phyloP scores from a whole-genome alignment of 2,113 vertebrate species.

The Cochlearius cochlearius region DNA sequence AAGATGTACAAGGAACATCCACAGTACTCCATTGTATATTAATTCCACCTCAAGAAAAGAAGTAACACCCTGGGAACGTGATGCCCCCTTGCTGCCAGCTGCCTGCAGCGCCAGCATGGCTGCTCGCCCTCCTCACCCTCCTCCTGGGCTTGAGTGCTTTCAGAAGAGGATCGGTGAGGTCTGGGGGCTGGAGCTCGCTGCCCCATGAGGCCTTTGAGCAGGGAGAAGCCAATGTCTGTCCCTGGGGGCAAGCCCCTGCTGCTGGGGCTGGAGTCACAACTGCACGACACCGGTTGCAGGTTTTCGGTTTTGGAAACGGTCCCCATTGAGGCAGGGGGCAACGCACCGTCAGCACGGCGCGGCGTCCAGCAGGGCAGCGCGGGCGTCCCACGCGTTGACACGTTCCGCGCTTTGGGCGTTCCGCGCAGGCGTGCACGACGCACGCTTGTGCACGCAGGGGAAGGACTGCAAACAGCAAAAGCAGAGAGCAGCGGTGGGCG shows the following conservation, averaged over 20 bases:
- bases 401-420: accelerated
- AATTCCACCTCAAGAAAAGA: neutral
- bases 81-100: neutral
- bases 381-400: accelerated
- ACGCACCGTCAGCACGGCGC: accelerated
- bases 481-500: neutral
- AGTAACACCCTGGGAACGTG: neutral
- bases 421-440: neutral
- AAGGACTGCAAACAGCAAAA: neutral
- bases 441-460: accelerated
- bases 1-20: neutral
- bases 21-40: neutral
- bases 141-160: neutral
- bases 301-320: neutral
- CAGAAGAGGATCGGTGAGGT: neutral
- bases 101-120: neutral
- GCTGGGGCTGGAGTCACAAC: neutral
- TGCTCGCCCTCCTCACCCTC: accelerated
- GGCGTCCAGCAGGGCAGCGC: accelerated
- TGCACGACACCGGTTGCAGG: neutral
- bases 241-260: neutral
- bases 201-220: neutral
- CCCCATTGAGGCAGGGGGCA: too few species aligned
- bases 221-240: neutral
- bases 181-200: neutral